A percentile compares a stretch with the other conserved stretches of the same genome.
Conservation (phyloP, 2,113 vertebrate genomes). For the Nyctereutes procyonoides region DNA sequence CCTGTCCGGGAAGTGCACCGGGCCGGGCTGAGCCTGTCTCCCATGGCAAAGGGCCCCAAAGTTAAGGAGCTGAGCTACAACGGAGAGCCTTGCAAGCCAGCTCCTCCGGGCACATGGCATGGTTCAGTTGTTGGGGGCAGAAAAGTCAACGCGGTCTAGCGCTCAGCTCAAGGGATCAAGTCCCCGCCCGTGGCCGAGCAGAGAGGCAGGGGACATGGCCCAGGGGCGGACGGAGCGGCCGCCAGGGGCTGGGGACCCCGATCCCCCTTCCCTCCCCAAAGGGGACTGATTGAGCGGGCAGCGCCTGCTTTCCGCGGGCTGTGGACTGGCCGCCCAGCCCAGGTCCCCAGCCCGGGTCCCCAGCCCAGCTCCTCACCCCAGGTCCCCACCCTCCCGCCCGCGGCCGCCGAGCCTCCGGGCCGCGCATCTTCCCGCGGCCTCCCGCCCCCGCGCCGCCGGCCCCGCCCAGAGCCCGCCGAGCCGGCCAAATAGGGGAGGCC, state of each 20-base stretch:
- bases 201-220: conserved; percentile 80
- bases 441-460: conserved; percentile 49
- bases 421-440: conserved; percentile 47
- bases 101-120: conserved; percentile 90
- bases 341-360: no score
- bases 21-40: conserved; percentile 82
- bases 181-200: conserved; percentile 59
- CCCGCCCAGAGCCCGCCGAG: conserved; percentile 22
- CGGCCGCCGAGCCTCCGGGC: neutral
- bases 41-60: conserved; percentile 86
- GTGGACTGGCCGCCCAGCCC: conserved; percentile 3
- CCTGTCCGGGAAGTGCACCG: conserved; percentile 87
- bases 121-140: conserved; percentile 84
- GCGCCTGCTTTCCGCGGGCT: conserved; percentile 81
- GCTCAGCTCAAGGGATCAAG: conserved; percentile 60
- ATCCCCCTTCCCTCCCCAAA: neutral
- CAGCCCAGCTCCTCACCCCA: neutral
- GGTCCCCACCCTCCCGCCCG: conserved; percentile 52
- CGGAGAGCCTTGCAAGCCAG: conserved; percentile 84
- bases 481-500: conserved; percentile 73
- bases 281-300: conserved; percentile 77
- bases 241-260: conserved; percentile 72
- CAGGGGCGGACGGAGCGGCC: conserved; percentile 35
- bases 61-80: conserved; percentile 87
- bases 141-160: conserved; percentile 1